Conservation (phyloP, 2,113 vertebrate genomes). For the Daubentonia madagascariensis region DNA sequence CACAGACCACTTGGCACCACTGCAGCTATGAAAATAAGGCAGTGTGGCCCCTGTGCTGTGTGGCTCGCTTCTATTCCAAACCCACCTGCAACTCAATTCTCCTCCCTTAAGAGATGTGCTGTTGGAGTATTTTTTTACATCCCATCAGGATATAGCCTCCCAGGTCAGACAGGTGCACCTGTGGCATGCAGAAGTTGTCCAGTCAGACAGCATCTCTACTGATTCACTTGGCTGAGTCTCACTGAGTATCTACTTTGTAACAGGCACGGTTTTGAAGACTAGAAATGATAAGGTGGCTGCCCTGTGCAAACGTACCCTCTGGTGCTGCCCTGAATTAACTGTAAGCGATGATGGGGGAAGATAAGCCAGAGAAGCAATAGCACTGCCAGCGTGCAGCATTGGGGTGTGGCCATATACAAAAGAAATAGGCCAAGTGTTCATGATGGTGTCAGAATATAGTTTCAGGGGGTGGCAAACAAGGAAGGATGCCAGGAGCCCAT, state of each 20-base stretch:
- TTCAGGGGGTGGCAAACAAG: accelerated
- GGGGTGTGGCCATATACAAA: not conserved
- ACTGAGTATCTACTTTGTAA: not conserved
- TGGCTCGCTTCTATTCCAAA: too few species aligned
- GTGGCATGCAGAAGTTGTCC: not conserved
- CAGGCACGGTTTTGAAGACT: accelerated
- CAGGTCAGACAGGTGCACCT: not conserved
- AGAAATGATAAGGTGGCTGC: not conserved
- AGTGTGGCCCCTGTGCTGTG: accelerated
- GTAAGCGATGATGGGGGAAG: accelerated
- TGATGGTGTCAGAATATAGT: not conserved
- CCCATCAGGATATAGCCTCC: not conserved
- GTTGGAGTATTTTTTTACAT: too few species aligned
- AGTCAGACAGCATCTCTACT: accelerated
- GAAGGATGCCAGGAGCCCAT: accelerated
- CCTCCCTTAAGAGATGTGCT: not conserved
- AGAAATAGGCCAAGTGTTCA: accelerated
- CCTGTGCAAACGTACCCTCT: accelerated
- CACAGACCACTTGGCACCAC: not conserved
- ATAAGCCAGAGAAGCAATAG: not conserved
- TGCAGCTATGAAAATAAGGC: not conserved
- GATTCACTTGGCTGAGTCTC: accelerated
- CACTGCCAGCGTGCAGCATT: accelerated
- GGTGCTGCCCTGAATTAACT: accelerated
- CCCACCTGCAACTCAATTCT: not conserved